Evolutionary conservation across 2,888 invertebrate species (phyloP), one percentile per base, ranked within the genome.

Genomic region (Nineta flava): DNA sequence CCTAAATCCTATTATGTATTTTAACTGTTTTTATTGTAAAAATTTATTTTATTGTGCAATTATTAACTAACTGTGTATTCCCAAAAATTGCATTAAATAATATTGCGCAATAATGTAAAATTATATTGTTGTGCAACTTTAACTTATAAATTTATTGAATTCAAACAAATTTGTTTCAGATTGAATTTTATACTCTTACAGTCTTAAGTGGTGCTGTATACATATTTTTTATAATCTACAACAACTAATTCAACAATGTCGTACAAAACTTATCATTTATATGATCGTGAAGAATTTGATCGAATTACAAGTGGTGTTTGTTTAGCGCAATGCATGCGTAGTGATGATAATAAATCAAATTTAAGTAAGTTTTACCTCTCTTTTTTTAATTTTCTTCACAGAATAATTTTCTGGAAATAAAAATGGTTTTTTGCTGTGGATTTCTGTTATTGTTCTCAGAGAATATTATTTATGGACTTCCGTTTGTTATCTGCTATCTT

Each of bases 301-400:
- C 26, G 21, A 42, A 42, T 48, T 42, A 43, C 43, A n/a, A 41
- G 31, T n/a, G 48, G 48, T 38, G 42, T 48, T 4, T 21, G 15
- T 31, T 26, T 48, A 48, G 48, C 48, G 9, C 16, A 48, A 34
- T 48, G 48, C 16, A 48, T 42, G 41, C 16, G 19, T 26, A 13
- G 16, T 16, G 48, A 48, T 26, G 34, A 48, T 21, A 17, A 26
- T 26, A 26, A 26, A 7, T 26, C 26, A 7, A 26, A 26, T 21
- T 17, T 12, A 6, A 35, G 16, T 13, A 12, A 34, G 21, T 47
- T 15, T 35, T 26, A n/a, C n/a, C n/a, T n/a, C n/a, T n/a, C n/a
- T n/a, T n/a, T n/a, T n/a, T n/a, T n/a, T n/a, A n/a, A n/a, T n/a
- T n/a, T n/a, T n/a, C n/a, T n/a, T n/a, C n/a, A n/a, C n/a, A n/a